Percentiles rank a stretch among this genome's conserved stretches.
Evolutionary conservation across 2,113 vertebrate genomes (phyloP).

Genomic region (Mixornis gularis): DNA sequence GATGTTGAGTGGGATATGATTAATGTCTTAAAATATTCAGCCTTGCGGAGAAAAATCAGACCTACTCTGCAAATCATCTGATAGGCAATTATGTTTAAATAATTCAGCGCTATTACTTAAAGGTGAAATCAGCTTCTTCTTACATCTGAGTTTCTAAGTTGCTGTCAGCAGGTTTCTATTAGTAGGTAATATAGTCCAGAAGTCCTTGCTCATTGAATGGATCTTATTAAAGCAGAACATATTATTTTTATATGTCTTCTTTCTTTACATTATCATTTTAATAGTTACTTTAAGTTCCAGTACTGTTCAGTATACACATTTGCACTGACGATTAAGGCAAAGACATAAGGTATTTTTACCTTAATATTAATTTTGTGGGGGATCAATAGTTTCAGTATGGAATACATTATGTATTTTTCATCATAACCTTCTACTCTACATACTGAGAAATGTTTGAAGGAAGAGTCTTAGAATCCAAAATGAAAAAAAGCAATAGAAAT

Average conservation of each 20-base stretch:
- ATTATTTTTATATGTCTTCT: not conserved
- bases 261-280: not conserved
- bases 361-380: not conserved
- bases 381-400: not conserved
- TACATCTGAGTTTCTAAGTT: not conserved
- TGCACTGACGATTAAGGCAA: not conserved
- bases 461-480: not conserved
- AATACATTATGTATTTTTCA: not conserved
- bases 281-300: not conserved
- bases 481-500: not conserved
- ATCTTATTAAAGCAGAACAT: not conserved
- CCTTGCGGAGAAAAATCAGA: conserved; percentile 27
- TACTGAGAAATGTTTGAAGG: not conserved
- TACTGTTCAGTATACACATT: not conserved
- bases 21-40: conserved; percentile 36
- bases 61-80: not conserved
- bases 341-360: not conserved
- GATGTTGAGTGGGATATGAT: not conserved
- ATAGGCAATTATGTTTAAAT: conserved; percentile 32
- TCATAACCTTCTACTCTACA: not conserved
- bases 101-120: conserved; percentile 10
- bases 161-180: conserved; percentile 3
- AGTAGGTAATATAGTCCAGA: not conserved
- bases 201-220: not conserved
- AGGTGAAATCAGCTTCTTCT: conserved; percentile 19